Evolutionary conservation across 2,797 vertebrate genomes (phyloP).

Genomic region (Chiroxiphia lanceolata): DNA sequence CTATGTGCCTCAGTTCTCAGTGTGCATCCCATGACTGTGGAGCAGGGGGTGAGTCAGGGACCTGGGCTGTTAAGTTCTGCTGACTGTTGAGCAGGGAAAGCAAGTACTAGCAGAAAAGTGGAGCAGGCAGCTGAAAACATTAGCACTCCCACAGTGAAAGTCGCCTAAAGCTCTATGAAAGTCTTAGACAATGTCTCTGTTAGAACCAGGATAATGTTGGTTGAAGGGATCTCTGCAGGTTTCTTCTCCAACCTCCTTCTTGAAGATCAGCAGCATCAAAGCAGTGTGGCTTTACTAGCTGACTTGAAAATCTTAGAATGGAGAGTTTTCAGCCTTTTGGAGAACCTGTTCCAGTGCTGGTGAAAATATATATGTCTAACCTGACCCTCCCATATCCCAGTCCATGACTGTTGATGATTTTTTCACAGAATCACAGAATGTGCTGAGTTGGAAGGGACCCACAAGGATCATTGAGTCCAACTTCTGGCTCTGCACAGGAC

Average conservation of each 20-base stretch:
- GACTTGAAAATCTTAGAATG: neutral
- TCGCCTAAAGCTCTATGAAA: neutral
- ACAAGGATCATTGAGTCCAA: neutral
- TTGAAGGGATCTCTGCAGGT: neutral
- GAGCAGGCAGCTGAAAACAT: neutral
- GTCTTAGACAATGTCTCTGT: neutral
- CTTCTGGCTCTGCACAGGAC: neutral
- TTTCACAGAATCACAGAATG: neutral
- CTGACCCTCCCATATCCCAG: neutral
- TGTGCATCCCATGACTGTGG: neutral
- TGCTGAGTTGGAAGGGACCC: neutral
- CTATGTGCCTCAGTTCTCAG: accelerated
- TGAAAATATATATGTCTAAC: neutral
- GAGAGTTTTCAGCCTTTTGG: neutral
- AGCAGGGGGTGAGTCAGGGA: neutral
- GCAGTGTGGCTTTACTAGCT: neutral
- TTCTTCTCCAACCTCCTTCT: neutral
- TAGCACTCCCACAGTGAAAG: neutral
- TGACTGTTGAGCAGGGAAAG: no score
- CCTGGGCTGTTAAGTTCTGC: neutral
- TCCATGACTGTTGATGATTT: neutral
- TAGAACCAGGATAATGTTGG: neutral
- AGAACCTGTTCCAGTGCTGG: neutral
- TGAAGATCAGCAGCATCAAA: neutral
- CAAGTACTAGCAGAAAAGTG: neutral